Evolutionary conservation across 2,888 invertebrate genomes (phyloP), one percentile per base, ranked within the genome.

Genomic region (Luperina testacea): DNA sequence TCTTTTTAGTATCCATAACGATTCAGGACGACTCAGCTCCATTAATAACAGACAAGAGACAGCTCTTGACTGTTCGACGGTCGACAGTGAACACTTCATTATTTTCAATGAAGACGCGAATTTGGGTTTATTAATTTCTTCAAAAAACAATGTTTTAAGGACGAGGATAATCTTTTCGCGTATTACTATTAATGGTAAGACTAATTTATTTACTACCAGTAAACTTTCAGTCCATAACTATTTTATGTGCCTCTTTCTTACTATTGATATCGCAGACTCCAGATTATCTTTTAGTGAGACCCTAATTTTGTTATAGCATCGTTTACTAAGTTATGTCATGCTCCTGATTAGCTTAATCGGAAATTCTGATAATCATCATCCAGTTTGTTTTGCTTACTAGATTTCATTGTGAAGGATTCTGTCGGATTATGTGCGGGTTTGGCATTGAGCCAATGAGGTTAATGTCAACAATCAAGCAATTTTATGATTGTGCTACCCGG

Each of bases 1-100:
- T 90, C 89, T 92, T 93, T 82, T 92, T 93, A 93, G 92, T 92
- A 93, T 92, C 90, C 88, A 80, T 87, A 91, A 90, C 83, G 90
- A 88, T 90, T 86, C 86, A 88, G 84, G 89, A 89, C 90, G 90
- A 90, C 90, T 88, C 83, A 53, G 72, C 7, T 59, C 64, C 80
- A 93, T 94, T 94, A 93, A 93, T 94, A 93, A 92, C 90, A 85
- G 89, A 87, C 84, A 88, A 92, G 89, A 87, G 89, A 88, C 91
- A 91, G 90, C 90, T 91, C 90, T 92, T 89, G 89, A 45, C 88
- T 86, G 86, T 84, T 89, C 90, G 91, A 92, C 91, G 81, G 87
- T 88, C 87, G 81, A 76, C 82, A 83, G 64, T 76, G 90, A 92
- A 91, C 90, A 92, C 91, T 92, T 94, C 91, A 93, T 94, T 94